Percentiles rank a stretch among this genome's conserved stretches.
Evolutionary conservation across 2,113 vertebrate genomes (phyloP).

Genomic region (Camelus dromedarius): DNA sequence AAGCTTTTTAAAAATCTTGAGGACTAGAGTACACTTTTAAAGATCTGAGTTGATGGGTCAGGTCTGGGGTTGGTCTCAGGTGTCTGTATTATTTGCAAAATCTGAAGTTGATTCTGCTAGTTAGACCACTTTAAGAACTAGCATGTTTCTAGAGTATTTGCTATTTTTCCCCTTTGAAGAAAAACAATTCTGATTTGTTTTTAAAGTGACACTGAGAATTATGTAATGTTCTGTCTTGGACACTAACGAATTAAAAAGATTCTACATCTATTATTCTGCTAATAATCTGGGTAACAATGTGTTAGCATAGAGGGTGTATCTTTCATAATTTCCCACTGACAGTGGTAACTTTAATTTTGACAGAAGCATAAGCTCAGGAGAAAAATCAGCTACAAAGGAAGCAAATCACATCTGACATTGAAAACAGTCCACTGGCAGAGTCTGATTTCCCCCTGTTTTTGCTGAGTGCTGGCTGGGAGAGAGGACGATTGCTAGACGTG

Average conservation of each 20-base stretch:
- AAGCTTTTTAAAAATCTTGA: neutral
- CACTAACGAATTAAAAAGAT: neutral
- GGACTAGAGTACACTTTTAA: neutral
- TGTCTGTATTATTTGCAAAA: neutral
- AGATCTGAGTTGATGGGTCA: neutral
- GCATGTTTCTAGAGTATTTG: neutral
- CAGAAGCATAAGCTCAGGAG: neutral
- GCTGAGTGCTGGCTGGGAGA: neutral
- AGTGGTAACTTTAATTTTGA: neutral
- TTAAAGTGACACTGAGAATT: neutral
- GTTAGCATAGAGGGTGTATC: neutral
- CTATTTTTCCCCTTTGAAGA: neutral
- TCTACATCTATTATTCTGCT: neutral
- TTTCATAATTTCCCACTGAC: slow-evolving; percentile 1
- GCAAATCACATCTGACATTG: neutral
- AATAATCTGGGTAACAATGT: slow-evolving; percentile 17
- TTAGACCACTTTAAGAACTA: neutral
- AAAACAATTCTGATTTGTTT: slow-evolving; percentile 23
- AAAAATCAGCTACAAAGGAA: slow-evolving; percentile 1
- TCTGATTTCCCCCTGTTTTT: slow-evolving; percentile 4
- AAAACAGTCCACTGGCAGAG: neutral
- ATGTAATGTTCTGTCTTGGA: neutral
- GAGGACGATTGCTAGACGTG: neutral
- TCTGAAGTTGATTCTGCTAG: neutral
- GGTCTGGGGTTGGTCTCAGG: neutral